Base-by-base conservation (phyloP, 2,113 vertebrate genomes). In the Eclectus roratus region DNA sequence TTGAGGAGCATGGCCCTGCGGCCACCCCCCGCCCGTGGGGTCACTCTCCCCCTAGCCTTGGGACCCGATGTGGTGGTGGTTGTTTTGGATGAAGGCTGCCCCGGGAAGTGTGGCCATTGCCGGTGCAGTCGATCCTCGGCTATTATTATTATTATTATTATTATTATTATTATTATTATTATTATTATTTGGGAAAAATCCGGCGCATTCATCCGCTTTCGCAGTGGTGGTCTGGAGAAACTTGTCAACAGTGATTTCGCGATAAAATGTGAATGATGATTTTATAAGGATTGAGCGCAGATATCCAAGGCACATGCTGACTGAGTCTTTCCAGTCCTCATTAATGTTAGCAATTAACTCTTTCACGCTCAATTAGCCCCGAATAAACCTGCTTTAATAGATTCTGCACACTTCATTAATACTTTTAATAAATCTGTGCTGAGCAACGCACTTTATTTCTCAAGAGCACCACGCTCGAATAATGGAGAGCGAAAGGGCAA, bases 301-400 rank as follows among this genome's bases (percentile, higher is more conserved):
- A 80, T 96, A 91, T 78, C 89, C 90, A 87, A 86, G 95, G 91
- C 82, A 43, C 86, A 85, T n/a, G 94, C 91, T 97, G 87, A 7
- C 77, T 83, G 95, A 97, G 82, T 70, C 95, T 55, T 52, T 94
- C 96, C 95, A 93, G 90, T 93, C 65, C 94, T 98, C 97, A 97
- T 97, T 98, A 97, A 96, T 95, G 96, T 94, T 91, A 97, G 95
- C 96, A 97, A 96, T 98, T 97, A 97, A 98, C 95, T 97, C 87
- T 91, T 97, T 97, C 97, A 96, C 94, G 98, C 97, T 97, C 97
- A 95, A 97, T 98, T 98, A 97, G 97, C 74, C 70, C 83, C 77
- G 86, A 96, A 97, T 94, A 97, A 97, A 97, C 97, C 91, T 60
- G 41, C 95, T 97, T 96, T 97, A 97, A 97, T 97, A 97, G 98